Conservation (phyloP, 2,113 vertebrate genomes). For the Phocoena phocoena region DNA sequence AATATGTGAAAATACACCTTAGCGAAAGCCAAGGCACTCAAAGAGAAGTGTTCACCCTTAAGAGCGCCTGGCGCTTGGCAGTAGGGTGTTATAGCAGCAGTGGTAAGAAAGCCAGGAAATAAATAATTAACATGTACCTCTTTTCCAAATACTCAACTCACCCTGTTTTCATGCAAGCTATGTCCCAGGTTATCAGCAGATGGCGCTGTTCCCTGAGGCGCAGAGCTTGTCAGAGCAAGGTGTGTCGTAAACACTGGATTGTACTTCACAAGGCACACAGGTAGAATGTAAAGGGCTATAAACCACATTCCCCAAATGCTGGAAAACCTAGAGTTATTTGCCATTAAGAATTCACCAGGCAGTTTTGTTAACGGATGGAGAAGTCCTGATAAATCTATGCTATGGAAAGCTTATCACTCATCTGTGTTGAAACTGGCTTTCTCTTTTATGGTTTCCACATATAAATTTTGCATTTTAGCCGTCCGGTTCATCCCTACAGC, state of each 20-base stretch:
- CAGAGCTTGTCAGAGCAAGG: not conserved
- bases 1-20: slow-evolving; percentile 47
- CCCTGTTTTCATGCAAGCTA: not conserved
- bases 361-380: not conserved
- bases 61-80: not conserved
- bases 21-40: slow-evolving; percentile 8
- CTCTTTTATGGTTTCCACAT: slow-evolving; percentile 20
- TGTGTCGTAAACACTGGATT: not conserved
- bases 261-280: not conserved
- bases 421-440: not conserved
- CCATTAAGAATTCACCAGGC: not conserved
- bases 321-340: not conserved
- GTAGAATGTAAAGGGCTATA: not conserved
- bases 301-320: not conserved
- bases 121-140: not conserved
- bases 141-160: not conserved
- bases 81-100: not conserved
- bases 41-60: slow-evolving; percentile 16
- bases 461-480: not conserved
- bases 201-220: slow-evolving; percentile 71
- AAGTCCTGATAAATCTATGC: not conserved
- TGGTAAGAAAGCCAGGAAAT: slow-evolving; percentile 1
- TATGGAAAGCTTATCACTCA: not conserved
- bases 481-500: not conserved
- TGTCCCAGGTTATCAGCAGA: slow-evolving; percentile 60